Evolutionary conservation across 2,888 invertebrate genomes (phyloP).

Genomic region (Neria commutata): DNA sequence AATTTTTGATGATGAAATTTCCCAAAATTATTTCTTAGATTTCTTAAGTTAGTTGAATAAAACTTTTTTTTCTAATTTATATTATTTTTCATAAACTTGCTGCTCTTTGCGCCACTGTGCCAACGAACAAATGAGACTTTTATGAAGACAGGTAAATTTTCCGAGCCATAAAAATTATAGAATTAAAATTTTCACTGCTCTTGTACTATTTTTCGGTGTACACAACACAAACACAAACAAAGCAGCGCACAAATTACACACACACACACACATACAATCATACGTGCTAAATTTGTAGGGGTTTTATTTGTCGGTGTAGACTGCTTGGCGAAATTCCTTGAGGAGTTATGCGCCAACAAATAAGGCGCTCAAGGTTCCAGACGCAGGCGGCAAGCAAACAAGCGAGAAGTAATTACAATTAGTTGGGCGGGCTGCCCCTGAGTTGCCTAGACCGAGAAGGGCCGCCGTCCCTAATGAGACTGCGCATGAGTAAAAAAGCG

Average conservation of each 20-base stretch:
- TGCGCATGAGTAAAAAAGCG: not conserved
- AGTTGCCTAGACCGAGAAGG: not conserved
- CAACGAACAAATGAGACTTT: constrained; percentile 10
- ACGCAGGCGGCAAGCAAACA: constrained; percentile 30
- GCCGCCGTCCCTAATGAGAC: not conserved
- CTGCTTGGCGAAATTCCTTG: constrained; percentile 25
- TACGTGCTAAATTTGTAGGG: too few species aligned
- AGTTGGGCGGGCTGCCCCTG: constrained; percentile 27
- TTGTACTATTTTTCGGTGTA: constrained; percentile 5
- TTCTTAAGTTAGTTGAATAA: too few species aligned
- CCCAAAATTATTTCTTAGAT: too few species aligned
- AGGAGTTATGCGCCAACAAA: constrained; percentile 19
- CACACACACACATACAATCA: too few species aligned
- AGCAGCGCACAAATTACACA: too few species aligned
- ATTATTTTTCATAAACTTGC: not conserved
- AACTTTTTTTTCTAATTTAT: too few species aligned
- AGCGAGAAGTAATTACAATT: constrained; percentile 54
- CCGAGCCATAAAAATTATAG: constrained; percentile 13
- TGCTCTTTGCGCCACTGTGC: not conserved
- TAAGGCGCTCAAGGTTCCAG: not conserved
- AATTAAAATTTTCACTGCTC: constrained; percentile 16
- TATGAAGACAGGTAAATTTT: constrained; percentile 22
- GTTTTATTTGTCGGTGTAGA: not conserved
- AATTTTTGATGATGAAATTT: too few species aligned
- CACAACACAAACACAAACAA: too few species aligned